These are phyloP conservation scores for Poecile atricapillus DNA, from an alignment of 2,113 vertebrate species.

Conservation along the genomic window DNA sequence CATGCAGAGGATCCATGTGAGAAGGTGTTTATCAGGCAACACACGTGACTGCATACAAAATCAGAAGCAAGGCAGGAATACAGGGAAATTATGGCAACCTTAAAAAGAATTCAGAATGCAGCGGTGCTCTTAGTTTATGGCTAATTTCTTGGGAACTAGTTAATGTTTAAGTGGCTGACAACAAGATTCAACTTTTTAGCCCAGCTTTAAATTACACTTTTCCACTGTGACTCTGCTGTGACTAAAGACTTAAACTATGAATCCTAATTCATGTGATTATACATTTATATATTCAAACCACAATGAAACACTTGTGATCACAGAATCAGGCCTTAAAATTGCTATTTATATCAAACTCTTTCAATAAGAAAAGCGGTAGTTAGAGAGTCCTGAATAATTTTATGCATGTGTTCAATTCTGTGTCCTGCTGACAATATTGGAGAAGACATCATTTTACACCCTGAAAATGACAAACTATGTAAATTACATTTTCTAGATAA, in stretches of 20 bases:
- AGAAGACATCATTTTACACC: background rate
- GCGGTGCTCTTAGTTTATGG: background rate
- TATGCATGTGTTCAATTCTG: background rate
- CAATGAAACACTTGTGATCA: background rate
- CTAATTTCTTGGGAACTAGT: background rate
- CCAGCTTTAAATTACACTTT: background rate
- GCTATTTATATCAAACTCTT: background rate
- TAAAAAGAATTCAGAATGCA: background rate
- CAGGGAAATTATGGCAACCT: background rate
- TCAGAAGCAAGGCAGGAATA: background rate
- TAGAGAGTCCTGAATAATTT: background rate
- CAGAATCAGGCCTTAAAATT: background rate
- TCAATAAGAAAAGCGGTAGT: background rate
- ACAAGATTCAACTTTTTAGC: background rate
- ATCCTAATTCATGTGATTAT: background rate
- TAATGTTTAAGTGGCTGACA: background rate
- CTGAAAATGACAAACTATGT: background rate
- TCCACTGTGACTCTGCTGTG: background rate
- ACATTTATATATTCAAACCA: background rate
- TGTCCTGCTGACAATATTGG: background rate
- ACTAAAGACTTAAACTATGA: background rate
- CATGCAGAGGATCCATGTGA: background rate
- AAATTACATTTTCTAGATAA: background rate
- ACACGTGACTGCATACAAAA: background rate
- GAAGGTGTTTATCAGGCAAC: background rate